A percentile compares a stretch with the other conserved stretches of the same genome.
These are phyloP conservation scores for Mya arenaria DNA, from an alignment of 1,140 invertebrate species.

Conservation along the genomic window DNA sequence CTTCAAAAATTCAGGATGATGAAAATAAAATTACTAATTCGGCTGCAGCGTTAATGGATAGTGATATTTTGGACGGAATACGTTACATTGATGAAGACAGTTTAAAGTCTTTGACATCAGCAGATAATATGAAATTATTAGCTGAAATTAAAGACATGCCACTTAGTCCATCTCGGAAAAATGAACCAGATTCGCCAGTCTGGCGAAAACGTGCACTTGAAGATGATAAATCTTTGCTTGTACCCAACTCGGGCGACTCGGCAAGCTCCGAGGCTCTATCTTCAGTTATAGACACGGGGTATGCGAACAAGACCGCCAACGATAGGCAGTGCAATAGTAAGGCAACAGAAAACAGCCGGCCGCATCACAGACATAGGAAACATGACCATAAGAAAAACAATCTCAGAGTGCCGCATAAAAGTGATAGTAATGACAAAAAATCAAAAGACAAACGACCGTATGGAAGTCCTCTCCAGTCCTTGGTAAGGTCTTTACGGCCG, in stretches of 20 bases:
- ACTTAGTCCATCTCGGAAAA: slow-evolving; percentile 40
- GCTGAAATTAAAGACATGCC: slow-evolving; percentile 54
- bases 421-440: slow-evolving; percentile 11
- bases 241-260: slow-evolving; percentile 28
- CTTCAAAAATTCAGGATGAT: not conserved
- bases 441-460: slow-evolving; percentile 54
- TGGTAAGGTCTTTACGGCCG: slow-evolving; percentile 74
- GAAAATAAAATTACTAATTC: slow-evolving; percentile 36
- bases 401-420: slow-evolving; percentile 20
- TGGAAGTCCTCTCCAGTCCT: slow-evolving; percentile 69
- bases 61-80: slow-evolving; percentile 69
- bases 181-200: slow-evolving; percentile 71
- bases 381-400: slow-evolving; percentile 36
- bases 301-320: slow-evolving; percentile 4
- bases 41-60: slow-evolving; percentile 59
- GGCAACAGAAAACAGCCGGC: not conserved
- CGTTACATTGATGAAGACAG: slow-evolving; percentile 78
- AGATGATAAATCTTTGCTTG: slow-evolving; percentile 43
- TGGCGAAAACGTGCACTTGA: slow-evolving; percentile 69
- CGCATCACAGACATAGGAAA: not conserved
- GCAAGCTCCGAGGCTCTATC: slow-evolving; percentile 46
- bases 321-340: not conserved
- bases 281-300: not conserved
- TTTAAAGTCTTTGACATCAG: slow-evolving; percentile 78
- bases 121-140: slow-evolving; percentile 72